A percentile compares a stretch with the other conserved stretches of the same genome.
Conservation (phyloP, 1,140 invertebrate species). For the Sycobia sp. region DNA sequence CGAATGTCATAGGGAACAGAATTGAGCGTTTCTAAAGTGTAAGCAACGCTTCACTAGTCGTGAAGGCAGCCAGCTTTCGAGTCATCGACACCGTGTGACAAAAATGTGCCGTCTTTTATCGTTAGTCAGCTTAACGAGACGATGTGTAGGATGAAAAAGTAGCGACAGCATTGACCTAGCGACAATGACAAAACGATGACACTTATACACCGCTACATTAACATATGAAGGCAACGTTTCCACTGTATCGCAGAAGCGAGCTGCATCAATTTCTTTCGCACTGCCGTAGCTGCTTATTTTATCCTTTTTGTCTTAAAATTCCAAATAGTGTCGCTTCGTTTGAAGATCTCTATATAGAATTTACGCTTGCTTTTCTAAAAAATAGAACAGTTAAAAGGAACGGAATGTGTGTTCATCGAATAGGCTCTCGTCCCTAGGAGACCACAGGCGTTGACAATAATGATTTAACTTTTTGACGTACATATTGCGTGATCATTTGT, state of each 20-base stretch:
- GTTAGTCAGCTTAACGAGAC: background rate
- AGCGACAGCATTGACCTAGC: conserved; percentile 4
- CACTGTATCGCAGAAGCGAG: background rate
- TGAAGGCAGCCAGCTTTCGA: background rate
- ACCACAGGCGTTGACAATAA: too few species aligned
- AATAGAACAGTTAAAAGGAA: too few species aligned
- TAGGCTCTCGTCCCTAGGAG: too few species aligned
- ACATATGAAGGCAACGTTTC: conserved; percentile 19
- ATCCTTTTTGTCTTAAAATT: too few species aligned
- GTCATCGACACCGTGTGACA: conserved; percentile 7
- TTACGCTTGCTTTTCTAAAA: too few species aligned
- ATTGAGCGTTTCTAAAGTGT: background rate
- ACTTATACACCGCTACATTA: conserved; percentile 2
- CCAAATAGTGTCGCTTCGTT: too few species aligned
- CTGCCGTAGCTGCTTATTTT: too few species aligned
- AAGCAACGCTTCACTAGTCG: background rate
- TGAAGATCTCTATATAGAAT: too few species aligned
- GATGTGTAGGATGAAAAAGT: background rate
- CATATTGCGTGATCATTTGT: too few species aligned
- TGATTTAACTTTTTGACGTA: too few species aligned
- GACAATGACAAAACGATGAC: conserved; percentile 16
- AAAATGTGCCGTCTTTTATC: conserved; percentile 14
- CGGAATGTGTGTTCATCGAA: too few species aligned
- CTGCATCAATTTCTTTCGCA: conserved; percentile 2
- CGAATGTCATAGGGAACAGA: background rate